Evolutionary conservation across 2,797 vertebrate genomes (phyloP).

Genomic region (Tapirus indicus): DNA sequence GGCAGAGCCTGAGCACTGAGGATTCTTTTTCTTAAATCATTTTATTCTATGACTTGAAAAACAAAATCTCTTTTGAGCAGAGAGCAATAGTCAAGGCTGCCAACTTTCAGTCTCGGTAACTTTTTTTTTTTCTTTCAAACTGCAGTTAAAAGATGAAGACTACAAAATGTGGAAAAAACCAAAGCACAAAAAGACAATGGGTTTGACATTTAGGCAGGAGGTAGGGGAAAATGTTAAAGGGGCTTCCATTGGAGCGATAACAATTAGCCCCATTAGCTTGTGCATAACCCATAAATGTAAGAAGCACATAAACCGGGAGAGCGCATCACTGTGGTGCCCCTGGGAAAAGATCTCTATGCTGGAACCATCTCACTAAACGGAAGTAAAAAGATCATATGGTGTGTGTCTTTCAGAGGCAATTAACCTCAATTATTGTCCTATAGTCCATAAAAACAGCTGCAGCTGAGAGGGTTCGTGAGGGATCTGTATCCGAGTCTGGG

Average conservation of each 20-base stretch:
- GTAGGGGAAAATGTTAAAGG: not conserved
- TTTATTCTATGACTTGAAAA: constrained; percentile 65
- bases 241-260: not conserved
- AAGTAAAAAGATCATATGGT: constrained; percentile 48
- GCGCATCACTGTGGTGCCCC: not conserved
- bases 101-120: constrained; percentile 26
- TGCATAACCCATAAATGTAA: constrained; percentile 49
- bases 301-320: not conserved
- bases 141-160: not conserved
- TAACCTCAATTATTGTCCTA: constrained; percentile 63
- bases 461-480: not conserved
- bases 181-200: constrained; percentile 29
- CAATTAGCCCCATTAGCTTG: constrained; percentile 48
- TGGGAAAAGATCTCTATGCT: not conserved
- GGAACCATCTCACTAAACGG: not conserved
- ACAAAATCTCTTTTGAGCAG: constrained; percentile 67
- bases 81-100: constrained; percentile 26
- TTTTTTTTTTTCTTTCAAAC: not conserved
- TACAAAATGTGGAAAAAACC: constrained; percentile 13
- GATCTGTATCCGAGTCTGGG: not conserved
- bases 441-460: constrained; percentile 31
- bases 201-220: constrained; percentile 46
- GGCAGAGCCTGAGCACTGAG: constrained; percentile 56
- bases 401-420: constrained; percentile 48
- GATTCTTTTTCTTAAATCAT: constrained; percentile 77